phyloP scores from a whole-genome alignment of 2,113 vertebrate species.

The Pelodiscus sinensis region DNA sequence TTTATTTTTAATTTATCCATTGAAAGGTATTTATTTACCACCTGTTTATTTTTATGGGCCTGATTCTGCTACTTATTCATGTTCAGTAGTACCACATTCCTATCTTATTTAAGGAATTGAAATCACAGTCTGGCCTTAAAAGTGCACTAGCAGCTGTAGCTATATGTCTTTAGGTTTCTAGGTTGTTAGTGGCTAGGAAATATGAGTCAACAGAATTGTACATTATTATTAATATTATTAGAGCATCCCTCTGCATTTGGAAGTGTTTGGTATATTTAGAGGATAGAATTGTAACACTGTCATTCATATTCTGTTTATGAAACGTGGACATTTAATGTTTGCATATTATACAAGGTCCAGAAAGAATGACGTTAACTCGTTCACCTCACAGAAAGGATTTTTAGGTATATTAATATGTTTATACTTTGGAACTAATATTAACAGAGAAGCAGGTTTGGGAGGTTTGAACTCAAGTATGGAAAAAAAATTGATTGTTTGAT shows the following conservation, averaged over 20 bases:
- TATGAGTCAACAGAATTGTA: not conserved
- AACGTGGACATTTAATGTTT: not conserved
- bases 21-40: conserved; percentile 1
- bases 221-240: not conserved
- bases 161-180: not conserved
- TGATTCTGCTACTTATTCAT: not conserved
- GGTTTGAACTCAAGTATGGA: conserved; percentile 2
- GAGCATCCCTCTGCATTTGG: not conserved
- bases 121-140: not conserved
- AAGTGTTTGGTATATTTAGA: not conserved
- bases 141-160: not conserved
- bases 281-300: not conserved
- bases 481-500: not conserved
- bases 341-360: not conserved
- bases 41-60: not conserved
- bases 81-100: not conserved
- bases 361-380: accelerated
- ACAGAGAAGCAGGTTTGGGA: not conserved
- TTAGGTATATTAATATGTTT: not conserved
- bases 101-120: not conserved
- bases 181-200: not conserved
- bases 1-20: conserved; percentile 2
- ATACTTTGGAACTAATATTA: not conserved
- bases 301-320: not conserved
- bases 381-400: no score